Base-by-base conservation (phyloP, 2,888 invertebrate genomes). In the Hypercompe scribonia region DNA sequence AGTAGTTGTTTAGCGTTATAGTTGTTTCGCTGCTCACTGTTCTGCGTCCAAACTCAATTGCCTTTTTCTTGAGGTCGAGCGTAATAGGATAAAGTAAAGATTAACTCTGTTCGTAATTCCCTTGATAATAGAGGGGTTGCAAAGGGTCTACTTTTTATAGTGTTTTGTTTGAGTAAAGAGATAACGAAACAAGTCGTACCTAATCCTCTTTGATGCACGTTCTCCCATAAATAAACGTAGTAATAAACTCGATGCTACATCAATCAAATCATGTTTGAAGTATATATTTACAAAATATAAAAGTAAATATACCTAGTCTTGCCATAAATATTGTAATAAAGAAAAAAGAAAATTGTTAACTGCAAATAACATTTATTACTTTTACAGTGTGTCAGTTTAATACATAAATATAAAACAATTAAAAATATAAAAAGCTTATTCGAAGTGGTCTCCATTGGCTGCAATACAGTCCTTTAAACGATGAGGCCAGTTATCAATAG, bases 1-100 rank as follows among this genome's bases (percentile, higher is more conserved):
- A 87, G 86, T 91, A 92, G 91, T 93, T 92, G 92, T 92, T 92
- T 90, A 90, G 90, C 87, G 84, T 82, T 84, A 79, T 86, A 81
- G 81, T 82, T 81, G 78, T 81, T 80, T 80, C 81, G 73, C 80
- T 86, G 81, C 79, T 79, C 86, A 84, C 84, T 83, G 81, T 85
- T 86, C 88, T 89, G 88, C 86, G 82, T 86, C 89, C 89, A 88
- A 87, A 87, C 92, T 93, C 93, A 90, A 93, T 94, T 93, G 92
- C 93, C 92, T 94, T 93, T 93, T 93, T 93, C 93, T 92, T 93
- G 90, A 92, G 91, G 90, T 92, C 91, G 91, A 92, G 85, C 88
- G 90, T 94, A 94, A 94, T 93, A 88, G 91, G 93, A 93, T 94
- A 91, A 93, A 92, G 91, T 93, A 92, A 91, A 93, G 92, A 94